phyloP scores from a whole-genome alignment of 1,140 invertebrate species.

The Piezodorus guildinii region DNA sequence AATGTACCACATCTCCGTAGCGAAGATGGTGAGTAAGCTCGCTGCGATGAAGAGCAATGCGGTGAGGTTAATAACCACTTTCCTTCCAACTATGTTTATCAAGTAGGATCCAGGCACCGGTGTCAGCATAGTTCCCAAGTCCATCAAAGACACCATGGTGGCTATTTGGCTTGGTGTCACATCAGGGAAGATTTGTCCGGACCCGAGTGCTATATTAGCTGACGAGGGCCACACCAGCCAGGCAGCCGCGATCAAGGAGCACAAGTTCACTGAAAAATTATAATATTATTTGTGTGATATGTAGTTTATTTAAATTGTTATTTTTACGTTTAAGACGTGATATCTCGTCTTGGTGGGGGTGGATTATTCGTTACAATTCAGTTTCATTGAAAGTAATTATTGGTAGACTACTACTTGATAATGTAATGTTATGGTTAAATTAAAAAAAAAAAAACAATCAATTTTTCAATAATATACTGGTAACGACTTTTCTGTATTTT shows the following conservation, averaged over 20 bases:
- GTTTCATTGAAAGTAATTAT: too few species aligned
- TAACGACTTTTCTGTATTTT: too few species aligned
- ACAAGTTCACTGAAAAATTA: conserved; percentile 16
- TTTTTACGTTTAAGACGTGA: too few species aligned
- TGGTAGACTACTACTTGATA: too few species aligned
- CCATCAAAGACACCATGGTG: conserved; percentile 28
- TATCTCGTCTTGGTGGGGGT: too few species aligned
- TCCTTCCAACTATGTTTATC: conserved; percentile 64
- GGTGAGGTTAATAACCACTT: conserved; percentile 52
- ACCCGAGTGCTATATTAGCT: conserved; percentile 12
- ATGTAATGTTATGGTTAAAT: too few species aligned
- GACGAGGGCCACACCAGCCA: conserved; percentile 28
- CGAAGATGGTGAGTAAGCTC: conserved; percentile 8
- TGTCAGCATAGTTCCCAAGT: conserved; percentile 29
- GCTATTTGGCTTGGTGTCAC: conserved; percentile 13
- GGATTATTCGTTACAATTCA: too few species aligned
- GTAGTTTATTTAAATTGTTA: too few species aligned
- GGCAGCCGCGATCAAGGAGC: conserved; percentile 6
- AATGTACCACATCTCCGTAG: conserved; percentile 30
- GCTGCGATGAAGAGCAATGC: conserved; percentile 31
- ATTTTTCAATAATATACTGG: too few species aligned
- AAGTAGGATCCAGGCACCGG: conserved; percentile 36
- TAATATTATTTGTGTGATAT: background rate
- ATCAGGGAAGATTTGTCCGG: conserved; percentile 18
- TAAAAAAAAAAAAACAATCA: too few species aligned